A percentile compares a stretch with the other conserved stretches of the same genome.
These are phyloP conservation scores for Agriopis leucophaearia DNA, from an alignment of 2,888 invertebrate species.

Conservation along the genomic window DNA sequence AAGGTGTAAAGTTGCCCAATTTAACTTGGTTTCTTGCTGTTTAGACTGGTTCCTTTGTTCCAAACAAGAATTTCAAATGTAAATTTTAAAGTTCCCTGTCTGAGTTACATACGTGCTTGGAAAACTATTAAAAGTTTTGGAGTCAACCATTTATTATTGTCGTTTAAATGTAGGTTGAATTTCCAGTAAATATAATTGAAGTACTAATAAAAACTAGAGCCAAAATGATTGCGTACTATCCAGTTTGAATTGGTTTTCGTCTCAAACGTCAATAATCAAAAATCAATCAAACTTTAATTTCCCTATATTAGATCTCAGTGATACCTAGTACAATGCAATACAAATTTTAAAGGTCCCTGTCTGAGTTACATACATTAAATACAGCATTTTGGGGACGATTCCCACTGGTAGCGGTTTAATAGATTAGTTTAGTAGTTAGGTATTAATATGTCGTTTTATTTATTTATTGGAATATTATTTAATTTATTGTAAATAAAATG, in stretches of 20 bases:
- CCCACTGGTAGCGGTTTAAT: no score
- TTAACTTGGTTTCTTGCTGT: slow-evolving; percentile 63
- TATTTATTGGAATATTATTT: no score
- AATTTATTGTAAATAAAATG: no score
- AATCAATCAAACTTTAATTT: no score
- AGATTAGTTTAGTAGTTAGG: no score
- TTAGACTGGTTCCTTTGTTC: slow-evolving; percentile 59
- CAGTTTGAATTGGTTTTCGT: not conserved
- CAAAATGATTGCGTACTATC: not conserved
- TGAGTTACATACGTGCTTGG: slow-evolving; percentile 44
- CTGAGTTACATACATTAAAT: no score
- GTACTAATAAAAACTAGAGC: not conserved
- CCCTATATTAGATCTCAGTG: no score
- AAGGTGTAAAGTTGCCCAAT: slow-evolving; percentile 64
- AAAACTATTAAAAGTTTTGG: slow-evolving; percentile 41
- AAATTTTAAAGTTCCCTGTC: slow-evolving; percentile 52
- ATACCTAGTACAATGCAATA: no score
- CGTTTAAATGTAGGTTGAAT: slow-evolving; percentile 14
- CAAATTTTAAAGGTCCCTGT: no score
- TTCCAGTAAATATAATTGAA: not conserved
- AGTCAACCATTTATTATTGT: slow-evolving; percentile 37
- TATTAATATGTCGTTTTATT: no score
- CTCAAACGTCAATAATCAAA: not conserved
- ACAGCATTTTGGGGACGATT: no score
- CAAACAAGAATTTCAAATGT: slow-evolving; percentile 57